Conservation (phyloP, 2,113 vertebrate species). For the Cinclus mexicanus region DNA sequence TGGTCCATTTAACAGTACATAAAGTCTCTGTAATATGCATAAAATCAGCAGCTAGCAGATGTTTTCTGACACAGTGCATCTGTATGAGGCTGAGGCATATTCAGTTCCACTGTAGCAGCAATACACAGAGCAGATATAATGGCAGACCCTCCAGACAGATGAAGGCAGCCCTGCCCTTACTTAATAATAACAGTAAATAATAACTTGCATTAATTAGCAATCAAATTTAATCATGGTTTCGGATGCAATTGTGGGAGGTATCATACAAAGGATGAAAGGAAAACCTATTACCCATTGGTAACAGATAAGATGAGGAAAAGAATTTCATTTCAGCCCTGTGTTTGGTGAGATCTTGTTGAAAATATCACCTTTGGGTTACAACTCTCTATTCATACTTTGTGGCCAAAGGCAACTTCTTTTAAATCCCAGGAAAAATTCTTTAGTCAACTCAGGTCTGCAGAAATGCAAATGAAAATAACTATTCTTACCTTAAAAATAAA, state of each 20-base stretch:
- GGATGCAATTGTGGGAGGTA: not conserved
- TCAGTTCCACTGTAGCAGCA: constrained; percentile 6
- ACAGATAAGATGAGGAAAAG: not conserved
- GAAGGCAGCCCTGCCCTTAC: constrained; percentile 8
- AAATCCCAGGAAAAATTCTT: not conserved
- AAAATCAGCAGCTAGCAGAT: constrained; percentile 69
- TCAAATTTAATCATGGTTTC: not conserved
- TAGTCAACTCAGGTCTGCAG: not conserved
- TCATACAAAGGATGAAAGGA: not conserved
- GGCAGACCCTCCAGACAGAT: constrained; percentile 42
- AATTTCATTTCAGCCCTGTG: not conserved
- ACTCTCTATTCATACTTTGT: not conserved
- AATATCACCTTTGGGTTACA: not conserved
- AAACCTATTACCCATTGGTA: not conserved
- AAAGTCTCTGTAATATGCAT: constrained; percentile 64
- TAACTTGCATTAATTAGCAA: constrained; percentile 41
- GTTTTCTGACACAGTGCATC: constrained; percentile 64
- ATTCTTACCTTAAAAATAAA: not conserved
- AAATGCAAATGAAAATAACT: not conserved
- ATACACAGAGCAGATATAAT: constrained; percentile 17
- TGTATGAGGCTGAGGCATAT: constrained; percentile 1
- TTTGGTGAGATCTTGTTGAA: not conserved
- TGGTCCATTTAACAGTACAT: constrained; percentile 68
- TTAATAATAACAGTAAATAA: constrained; percentile 34
- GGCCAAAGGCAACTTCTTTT: not conserved